Percentiles rank a stretch among this genome's conserved stretches.
Evolutionary conservation across 2,888 invertebrate species (phyloP).

Genomic region (Cistogaster globosa): DNA sequence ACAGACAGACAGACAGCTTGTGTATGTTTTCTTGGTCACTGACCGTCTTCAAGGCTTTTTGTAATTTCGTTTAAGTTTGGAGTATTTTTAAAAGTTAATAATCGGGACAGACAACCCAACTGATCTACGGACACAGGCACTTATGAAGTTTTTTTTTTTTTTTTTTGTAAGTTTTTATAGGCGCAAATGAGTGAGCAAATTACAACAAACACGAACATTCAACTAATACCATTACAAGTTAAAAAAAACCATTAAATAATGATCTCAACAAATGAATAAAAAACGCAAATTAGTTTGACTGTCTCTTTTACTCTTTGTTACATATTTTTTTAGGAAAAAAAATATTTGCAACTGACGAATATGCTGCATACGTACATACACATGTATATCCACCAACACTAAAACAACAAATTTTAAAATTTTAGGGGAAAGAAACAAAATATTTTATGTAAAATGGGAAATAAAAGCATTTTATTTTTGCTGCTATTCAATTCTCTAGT

Average conservation of each 20-base stretch:
- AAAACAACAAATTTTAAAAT: slow-evolving; percentile 13
- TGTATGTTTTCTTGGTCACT: slow-evolving; percentile 77
- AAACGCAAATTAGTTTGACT: slow-evolving; percentile 51
- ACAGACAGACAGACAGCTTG: slow-evolving; percentile 61
- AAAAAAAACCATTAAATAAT: slow-evolving; percentile 53
- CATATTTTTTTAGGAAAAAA: not conserved
- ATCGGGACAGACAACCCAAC: slow-evolving; percentile 55
- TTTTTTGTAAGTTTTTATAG: slow-evolving; percentile 70
- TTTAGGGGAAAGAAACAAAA: slow-evolving; percentile 25
- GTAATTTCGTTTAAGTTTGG: slow-evolving; percentile 80
- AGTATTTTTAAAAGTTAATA: slow-evolving; percentile 74
- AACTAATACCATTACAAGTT: slow-evolving; percentile 64
- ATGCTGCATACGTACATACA: not conserved
- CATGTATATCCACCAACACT: not conserved
- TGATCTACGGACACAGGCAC: slow-evolving; percentile 56
- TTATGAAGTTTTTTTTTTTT: slow-evolving; percentile 73
- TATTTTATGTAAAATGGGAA: slow-evolving; percentile 43
- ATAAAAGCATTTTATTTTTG: slow-evolving; percentile 16
- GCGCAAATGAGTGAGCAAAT: slow-evolving; percentile 80
- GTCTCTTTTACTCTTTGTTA: slow-evolving; percentile 27
- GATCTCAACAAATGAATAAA: slow-evolving; percentile 56
- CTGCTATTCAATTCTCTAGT: slow-evolving; percentile 4
- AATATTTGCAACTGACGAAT: slow-evolving; percentile 41
- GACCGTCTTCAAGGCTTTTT: slow-evolving; percentile 82
- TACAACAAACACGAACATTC: slow-evolving; percentile 81